Evolutionary conservation across 1,140 invertebrate genomes (phyloP).

Genomic region (Archegozetes longisetosus): DNA sequence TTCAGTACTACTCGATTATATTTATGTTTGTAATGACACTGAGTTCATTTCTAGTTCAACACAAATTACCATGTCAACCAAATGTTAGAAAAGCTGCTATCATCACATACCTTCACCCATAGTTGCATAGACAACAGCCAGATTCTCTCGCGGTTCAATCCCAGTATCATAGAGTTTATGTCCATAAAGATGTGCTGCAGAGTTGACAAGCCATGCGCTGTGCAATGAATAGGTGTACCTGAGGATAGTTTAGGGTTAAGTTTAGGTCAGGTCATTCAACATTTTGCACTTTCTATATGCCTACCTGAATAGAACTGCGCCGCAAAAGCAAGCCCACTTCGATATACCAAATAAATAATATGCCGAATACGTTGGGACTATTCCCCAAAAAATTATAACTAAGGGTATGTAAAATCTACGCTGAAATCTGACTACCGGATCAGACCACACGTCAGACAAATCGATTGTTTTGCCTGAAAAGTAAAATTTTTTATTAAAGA

Average conservation of each 20-base stretch:
- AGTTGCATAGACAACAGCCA: slow-evolving; percentile 31
- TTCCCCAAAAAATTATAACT: slow-evolving; percentile 2
- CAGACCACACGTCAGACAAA: slow-evolving; percentile 60
- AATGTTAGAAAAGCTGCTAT: too few relatives aligned
- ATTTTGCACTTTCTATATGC: too few relatives aligned
- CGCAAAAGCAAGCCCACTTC: slow-evolving; percentile 1
- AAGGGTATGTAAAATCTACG: slow-evolving; percentile 9
- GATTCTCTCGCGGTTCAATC: slow-evolving; percentile 58
- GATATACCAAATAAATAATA: slow-evolving; percentile 4
- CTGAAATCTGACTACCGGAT: slow-evolving; percentile 55
- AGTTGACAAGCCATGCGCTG: slow-evolving; percentile 88
- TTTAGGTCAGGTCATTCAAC: too few relatives aligned
- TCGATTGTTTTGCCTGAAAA: slow-evolving; percentile 69
- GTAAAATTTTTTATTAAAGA: slow-evolving; percentile 27
- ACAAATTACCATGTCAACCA: too few relatives aligned
- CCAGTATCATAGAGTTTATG: slow-evolving; percentile 64
- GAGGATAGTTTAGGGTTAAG: too few relatives aligned
- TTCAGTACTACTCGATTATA: too few relatives aligned
- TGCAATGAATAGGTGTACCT: slow-evolving; percentile 36
- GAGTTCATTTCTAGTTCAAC: too few relatives aligned
- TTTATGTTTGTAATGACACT: too few relatives aligned
- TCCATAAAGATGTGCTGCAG: slow-evolving; percentile 84
- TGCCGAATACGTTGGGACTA: not conserved
- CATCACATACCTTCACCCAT: slow-evolving; percentile 54
- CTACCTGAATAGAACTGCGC: slow-evolving; percentile 9